Base-by-base conservation (phyloP, 2,888 invertebrate species). In the Stenodera caucasica region DNA sequence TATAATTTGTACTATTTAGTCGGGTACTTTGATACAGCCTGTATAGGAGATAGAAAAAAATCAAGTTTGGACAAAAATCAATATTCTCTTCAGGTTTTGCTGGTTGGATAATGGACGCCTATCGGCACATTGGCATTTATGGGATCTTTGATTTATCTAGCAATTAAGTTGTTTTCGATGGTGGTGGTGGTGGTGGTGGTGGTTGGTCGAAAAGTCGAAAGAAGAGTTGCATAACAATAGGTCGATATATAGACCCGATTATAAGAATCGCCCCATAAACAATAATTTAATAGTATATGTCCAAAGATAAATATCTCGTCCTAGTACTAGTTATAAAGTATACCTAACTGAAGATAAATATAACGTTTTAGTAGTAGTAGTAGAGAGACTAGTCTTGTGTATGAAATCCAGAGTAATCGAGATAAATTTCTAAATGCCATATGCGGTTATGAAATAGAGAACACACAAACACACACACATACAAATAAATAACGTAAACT, bases 391-490 rank as follows among this genome's bases (percentile, higher is more conserved):
- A 58, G 63, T 66, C 65, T 66, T 66, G 61, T 61, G 57, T 61
- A 58, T n/a, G n/a, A 61, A 66, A 56, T 61, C 60, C 59, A 40
- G 58, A 58, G 58, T 54, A 62, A 64, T 59, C 61, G 61, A 64
- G 64, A 64, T 64, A 64, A 62, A 64, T 64, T 64, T 58, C 56
- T 61, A 62, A 64, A 64, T 64, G 55, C 55, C 64, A 59, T 62
- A 59, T 61, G 64, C 61, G 59, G 61, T 62, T 64, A 64, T 62
- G 61, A 64, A 64, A 64, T 60, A 59, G 57, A 32, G 29, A n/a
- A n/a, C n/a, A n/a, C n/a, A n/a, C n/a, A n/a, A n/a, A n/a, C n/a
- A n/a, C n/a, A n/a, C n/a, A n/a, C 29, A 29, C 2, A 40, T 2
- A 40, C 58, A 58, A 53, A 61, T 55, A 61, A 52, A 61, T 53